Base-by-base conservation (phyloP, 92 coral and sea anemone genomes). In the Paragorgia papillata region DNA sequence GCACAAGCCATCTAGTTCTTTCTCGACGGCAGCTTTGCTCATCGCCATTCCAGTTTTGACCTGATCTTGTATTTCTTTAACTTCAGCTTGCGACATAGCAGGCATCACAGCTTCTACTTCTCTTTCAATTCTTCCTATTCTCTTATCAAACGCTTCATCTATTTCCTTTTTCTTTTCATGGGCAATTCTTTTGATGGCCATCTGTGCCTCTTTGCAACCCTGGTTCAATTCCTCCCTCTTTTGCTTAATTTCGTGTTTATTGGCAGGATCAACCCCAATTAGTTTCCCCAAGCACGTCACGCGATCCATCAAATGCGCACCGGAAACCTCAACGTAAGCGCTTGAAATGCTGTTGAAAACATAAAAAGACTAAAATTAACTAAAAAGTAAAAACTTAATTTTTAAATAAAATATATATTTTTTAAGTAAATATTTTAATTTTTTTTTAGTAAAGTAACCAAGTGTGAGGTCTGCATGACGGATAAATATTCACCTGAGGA, bases 211-310 rank as follows among this genome's bases (percentile, higher is more conserved):
- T 27, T 34, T 8, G 30, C 74, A 77, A 35, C 70, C 67, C n/a
- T 33, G 51, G 62, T 55, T 29, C 66, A 83, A 51, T 58, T 68
- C 68, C 9, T 66, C 73, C 44, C 66, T 44, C 71, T 68, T 51
- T 18, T 9, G 19, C 80, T n/a, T 50, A 25, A 83, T 83, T 22
- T 24, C 55, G 7, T 69, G 59, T 28, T 13, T 30, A 49, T 83
- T 63, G 15, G 22, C 25, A 0, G 88, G 88, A n/a, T 84, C 88
- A 37, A 84, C 80, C 5, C 84, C 80, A 8, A 84, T 60, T 26
- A 84, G 62, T 0, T 57, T 84, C 0, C 84, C 88, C 9, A 84
- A 74, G 40, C 84, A 84, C 13, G 84, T 84, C 80, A 84, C 79
- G 5, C 88, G 80, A 30, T 79, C 84, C 88, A 84, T 84, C 60